Percentiles rank a stretch among this genome's conserved stretches.
These are phyloP conservation scores for Eulemur macaco DNA, from an alignment of 2,113 vertebrate species.

Conservation along the genomic window DNA sequence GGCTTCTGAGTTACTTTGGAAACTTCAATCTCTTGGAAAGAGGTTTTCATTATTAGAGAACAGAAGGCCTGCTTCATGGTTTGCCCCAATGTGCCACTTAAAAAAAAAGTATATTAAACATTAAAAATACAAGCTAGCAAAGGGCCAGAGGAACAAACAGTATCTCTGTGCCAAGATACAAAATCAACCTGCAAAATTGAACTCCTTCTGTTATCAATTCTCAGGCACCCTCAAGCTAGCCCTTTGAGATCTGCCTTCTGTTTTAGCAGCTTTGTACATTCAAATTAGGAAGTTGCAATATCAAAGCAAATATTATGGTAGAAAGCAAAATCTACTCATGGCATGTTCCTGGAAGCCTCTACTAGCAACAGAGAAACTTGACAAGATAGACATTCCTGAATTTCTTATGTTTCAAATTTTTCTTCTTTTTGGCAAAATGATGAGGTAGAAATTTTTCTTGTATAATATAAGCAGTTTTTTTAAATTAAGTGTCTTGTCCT, in stretches of 20 bases:
- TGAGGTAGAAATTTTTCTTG: not conserved
- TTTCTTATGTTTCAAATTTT: not conserved
- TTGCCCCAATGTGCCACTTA: not conserved
- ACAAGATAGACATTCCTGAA: not conserved
- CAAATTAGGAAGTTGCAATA: constrained; percentile 21
- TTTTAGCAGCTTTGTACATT: constrained; percentile 37
- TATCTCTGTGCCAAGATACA: not conserved
- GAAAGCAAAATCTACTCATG: not conserved
- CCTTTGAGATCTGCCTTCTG: constrained; percentile 8
- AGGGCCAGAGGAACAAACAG: not conserved
- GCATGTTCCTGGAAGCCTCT: not conserved
- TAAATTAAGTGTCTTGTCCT: not conserved
- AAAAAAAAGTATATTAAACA: not conserved
- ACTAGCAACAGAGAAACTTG: not conserved
- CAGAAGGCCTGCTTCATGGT: not conserved
- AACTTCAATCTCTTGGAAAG: not conserved
- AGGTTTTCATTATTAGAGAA: constrained; percentile 28
- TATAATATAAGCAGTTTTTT: not conserved
- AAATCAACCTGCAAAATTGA: not conserved
- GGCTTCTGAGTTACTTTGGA: not conserved
- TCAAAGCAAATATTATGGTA: constrained; percentile 1
- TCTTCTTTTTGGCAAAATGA: not conserved
- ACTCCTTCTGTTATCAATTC: constrained; percentile 6
- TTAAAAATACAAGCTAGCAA: not conserved
- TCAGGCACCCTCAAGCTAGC: not conserved